phyloP scores from a whole-genome alignment of 2,797 vertebrate species.

The Molossus alvarezi region DNA sequence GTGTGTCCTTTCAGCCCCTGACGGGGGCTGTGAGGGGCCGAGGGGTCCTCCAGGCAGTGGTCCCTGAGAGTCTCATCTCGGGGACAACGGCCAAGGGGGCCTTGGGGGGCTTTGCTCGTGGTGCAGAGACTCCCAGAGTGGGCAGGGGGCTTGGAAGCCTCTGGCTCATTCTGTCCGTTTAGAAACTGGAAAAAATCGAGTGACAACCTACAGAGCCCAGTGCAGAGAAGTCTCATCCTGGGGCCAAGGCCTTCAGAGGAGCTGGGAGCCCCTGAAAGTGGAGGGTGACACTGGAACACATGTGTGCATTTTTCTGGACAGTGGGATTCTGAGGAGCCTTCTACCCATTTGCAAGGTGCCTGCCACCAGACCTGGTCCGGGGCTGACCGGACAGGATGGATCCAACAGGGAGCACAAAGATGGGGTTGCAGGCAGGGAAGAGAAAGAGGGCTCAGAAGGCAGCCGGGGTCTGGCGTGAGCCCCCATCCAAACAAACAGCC shows the following conservation, averaged over 20 bases:
- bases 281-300: neutral
- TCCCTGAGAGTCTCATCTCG: neutral
- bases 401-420: neutral
- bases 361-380: neutral
- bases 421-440: accelerated
- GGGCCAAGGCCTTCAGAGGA: neutral
- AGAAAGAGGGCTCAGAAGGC: neutral
- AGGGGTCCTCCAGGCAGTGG: neutral
- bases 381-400: neutral
- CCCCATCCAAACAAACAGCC: neutral
- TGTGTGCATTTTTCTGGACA: neutral
- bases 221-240: neutral
- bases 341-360: neutral
- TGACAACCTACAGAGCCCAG: neutral
- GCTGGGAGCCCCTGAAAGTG: neutral
- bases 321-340: neutral
- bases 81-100: too few relatives aligned
- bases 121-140: neutral
- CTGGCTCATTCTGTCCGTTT: neutral
- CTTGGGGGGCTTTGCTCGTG: neutral
- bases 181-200: neutral
- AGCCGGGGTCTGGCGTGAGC: neutral
- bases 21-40: neutral
- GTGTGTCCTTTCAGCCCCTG: neutral
- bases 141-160: neutral